Conservation (phyloP, 2,113 vertebrate genomes). For the Natator depressus region DNA sequence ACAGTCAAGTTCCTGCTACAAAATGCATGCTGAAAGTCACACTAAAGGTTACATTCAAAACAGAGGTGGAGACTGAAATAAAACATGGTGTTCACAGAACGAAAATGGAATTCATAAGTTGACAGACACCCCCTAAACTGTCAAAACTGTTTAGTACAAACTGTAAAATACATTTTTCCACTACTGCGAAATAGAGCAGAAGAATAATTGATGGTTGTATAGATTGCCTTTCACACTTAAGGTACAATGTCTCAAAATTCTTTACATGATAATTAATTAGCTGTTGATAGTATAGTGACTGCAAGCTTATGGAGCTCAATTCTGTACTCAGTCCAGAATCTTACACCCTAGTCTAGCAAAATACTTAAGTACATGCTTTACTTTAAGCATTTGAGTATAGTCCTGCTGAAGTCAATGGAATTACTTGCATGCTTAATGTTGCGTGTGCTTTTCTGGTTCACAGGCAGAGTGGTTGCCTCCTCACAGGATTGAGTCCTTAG, state of each 20-base stretch:
- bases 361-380: not conserved
- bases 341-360: not conserved
- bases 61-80: not conserved
- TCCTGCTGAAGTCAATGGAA: no score
- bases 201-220: not conserved
- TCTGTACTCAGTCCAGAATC: not conserved
- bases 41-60: conserved; percentile 52
- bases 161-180: not conserved
- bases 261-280: not conserved
- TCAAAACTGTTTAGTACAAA: not conserved
- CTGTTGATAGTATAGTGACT: not conserved
- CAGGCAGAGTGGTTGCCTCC: not conserved
- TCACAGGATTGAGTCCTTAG: not conserved
- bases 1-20: conserved; percentile 30
- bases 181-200: not conserved
- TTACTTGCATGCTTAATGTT: not conserved
- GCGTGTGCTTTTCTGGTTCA: not conserved
- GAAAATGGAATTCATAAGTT: not conserved
- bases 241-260: not conserved
- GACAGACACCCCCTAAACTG: not conserved
- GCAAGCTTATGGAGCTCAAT: not conserved
- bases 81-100: conserved; percentile 4
- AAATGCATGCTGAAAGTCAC: conserved; percentile 36
- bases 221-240: not conserved
- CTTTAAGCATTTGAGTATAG: not conserved